Conservation (phyloP, 2,888 invertebrate species). For the Omphaloscelis lunosa region DNA sequence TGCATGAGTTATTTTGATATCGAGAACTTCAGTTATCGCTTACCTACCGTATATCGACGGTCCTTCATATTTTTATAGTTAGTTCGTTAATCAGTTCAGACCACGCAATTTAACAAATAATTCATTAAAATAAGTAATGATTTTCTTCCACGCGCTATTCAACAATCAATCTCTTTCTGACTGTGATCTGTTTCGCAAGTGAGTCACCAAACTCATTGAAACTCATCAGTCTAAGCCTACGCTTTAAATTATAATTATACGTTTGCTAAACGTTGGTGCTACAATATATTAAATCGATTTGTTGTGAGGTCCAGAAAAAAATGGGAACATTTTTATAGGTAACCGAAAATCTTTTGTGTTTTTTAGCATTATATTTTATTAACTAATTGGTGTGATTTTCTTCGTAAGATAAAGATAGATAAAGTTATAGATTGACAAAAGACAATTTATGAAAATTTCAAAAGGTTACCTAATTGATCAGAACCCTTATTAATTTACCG, state of each 20-base stretch:
- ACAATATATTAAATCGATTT: constrained; percentile 43
- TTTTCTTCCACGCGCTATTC: constrained; percentile 18
- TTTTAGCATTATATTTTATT: neutral
- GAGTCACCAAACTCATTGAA: constrained; percentile 66
- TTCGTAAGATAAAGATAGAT: neutral
- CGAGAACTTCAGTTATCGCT: neutral
- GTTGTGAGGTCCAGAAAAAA: constrained; percentile 16
- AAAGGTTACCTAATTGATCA: neutral
- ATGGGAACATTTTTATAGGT: neutral
- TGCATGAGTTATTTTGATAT: neutral
- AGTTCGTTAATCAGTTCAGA: neutral
- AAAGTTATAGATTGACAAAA: neutral
- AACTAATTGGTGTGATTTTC: too few species aligned
- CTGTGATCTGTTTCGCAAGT: constrained; percentile 64
- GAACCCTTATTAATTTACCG: neutral
- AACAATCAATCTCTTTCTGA: constrained; percentile 55
- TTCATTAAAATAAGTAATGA: constrained; percentile 24
- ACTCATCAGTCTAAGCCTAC: constrained; percentile 72
- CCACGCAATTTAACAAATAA: constrained; percentile 14
- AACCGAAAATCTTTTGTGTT: neutral
- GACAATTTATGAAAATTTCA: neutral
- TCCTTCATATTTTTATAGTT: neutral
- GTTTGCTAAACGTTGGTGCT: constrained; percentile 25
- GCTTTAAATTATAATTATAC: constrained; percentile 59
- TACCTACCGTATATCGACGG: too few species aligned